These are phyloP conservation scores for Gracilinanus agilis DNA, from an alignment of 2,113 vertebrate genomes.

Conservation along the genomic window DNA sequence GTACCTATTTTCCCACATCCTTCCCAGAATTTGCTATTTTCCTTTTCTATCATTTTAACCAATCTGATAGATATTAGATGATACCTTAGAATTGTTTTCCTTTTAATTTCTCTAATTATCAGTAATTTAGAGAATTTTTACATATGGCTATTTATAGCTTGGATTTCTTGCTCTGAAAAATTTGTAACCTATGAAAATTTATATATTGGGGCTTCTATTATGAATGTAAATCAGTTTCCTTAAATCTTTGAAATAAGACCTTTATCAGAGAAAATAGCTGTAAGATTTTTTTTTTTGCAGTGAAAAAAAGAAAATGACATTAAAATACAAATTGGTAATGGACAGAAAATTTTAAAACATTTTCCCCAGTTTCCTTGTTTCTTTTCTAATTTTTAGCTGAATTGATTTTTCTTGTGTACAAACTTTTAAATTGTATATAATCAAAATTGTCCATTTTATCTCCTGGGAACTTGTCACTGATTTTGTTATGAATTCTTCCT, in stretches of 20 bases:
- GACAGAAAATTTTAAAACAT: not conserved
- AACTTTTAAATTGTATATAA: not conserved
- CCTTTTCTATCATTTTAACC: not conserved
- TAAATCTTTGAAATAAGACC: not conserved
- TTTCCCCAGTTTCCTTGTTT: not conserved
- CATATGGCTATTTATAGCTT: not conserved
- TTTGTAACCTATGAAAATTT: too few relatives aligned
- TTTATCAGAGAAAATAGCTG: not conserved
- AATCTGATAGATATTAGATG: not conserved
- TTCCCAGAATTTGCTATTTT: not conserved
- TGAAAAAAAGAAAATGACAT: not conserved
- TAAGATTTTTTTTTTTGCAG: not conserved
- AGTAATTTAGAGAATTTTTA: not conserved
- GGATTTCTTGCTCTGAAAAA: not conserved
- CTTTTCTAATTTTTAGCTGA: not conserved
- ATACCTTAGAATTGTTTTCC: not conserved
- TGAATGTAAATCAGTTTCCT: not conserved
- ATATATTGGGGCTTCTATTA: not conserved
- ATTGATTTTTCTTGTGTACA: not conserved
- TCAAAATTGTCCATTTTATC: not conserved
- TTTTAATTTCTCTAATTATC: not conserved
- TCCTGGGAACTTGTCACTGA: not conserved
- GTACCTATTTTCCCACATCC: not conserved
- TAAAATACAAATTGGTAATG: not conserved
- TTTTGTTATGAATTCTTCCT: not conserved